Conservation (phyloP, 1,140 invertebrate species). For the Caerostris extrusa region DNA sequence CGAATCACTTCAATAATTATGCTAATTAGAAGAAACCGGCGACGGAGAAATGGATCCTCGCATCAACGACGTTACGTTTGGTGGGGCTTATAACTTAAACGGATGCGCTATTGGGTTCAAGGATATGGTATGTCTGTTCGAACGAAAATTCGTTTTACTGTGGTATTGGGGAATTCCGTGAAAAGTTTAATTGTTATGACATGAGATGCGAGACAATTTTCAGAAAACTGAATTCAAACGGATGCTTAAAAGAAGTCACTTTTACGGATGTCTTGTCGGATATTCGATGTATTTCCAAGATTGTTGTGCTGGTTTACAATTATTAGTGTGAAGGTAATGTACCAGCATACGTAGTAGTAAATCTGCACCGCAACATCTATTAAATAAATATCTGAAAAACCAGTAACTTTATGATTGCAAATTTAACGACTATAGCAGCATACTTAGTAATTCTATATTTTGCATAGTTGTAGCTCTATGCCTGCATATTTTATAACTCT, state of each 20-base stretch:
- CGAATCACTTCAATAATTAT: constrained; percentile 55
- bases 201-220: not conserved
- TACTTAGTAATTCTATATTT: no score
- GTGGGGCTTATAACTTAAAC: not conserved
- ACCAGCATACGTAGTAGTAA: no score
- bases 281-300: not conserved
- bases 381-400: no score
- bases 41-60: not conserved
- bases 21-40: not conserved
- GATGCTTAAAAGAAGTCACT: not conserved
- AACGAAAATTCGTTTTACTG: not conserved
- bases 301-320: no score
- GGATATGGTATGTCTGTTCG: not conserved
- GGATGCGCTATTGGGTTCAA: not conserved
- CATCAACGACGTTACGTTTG: constrained; percentile 22
- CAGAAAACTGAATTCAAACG: not conserved
- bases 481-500: no score
- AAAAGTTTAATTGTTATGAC: not conserved
- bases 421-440: no score
- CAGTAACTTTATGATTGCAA: no score
- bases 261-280: not conserved
- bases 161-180: not conserved
- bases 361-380: no score
- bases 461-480: no score
- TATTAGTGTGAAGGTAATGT: no score